phyloP scores from a whole-genome alignment of 2,888 invertebrate genomes.

The Furcula furcula region DNA sequence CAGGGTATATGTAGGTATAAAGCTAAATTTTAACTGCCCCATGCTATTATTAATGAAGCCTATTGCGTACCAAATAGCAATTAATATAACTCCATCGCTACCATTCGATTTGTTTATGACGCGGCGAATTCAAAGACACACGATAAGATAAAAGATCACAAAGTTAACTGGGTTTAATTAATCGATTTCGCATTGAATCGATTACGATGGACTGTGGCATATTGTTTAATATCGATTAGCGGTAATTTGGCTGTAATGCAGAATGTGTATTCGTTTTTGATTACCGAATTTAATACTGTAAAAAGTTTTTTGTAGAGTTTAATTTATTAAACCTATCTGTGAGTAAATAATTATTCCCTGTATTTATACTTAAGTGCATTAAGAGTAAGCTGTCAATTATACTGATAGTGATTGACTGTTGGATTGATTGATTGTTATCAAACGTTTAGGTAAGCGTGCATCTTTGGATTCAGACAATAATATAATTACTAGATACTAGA shows the following conservation, averaged over 20 bases:
- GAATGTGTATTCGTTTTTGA: constrained; percentile 26
- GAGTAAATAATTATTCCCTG: too few species aligned
- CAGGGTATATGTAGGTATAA: background rate
- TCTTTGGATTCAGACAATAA: too few species aligned
- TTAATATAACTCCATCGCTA: constrained; percentile 38
- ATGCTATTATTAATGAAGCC: constrained; percentile 29
- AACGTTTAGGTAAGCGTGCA: too few species aligned
- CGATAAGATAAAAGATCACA: constrained; percentile 30
- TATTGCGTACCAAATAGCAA: constrained; percentile 33
- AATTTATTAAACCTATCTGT: too few species aligned
- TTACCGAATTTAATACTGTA: too few species aligned
- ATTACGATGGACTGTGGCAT: constrained; percentile 29
- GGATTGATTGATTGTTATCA: too few species aligned
- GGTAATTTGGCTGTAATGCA: constrained; percentile 21
- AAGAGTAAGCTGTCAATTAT: too few species aligned
- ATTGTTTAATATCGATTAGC: constrained; percentile 23
- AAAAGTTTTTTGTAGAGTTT: too few species aligned
- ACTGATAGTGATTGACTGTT: too few species aligned
- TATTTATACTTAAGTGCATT: too few species aligned
- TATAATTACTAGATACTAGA: too few species aligned
- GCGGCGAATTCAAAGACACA: constrained; percentile 36
- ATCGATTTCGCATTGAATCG: constrained; percentile 26
- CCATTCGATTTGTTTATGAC: constrained; percentile 39
- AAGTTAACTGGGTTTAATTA: constrained; percentile 29
- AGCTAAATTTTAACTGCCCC: constrained; percentile 25